Evolutionary conservation across 2,888 invertebrate species (phyloP).

Genomic region (Exephanes ischioxanthus): DNA sequence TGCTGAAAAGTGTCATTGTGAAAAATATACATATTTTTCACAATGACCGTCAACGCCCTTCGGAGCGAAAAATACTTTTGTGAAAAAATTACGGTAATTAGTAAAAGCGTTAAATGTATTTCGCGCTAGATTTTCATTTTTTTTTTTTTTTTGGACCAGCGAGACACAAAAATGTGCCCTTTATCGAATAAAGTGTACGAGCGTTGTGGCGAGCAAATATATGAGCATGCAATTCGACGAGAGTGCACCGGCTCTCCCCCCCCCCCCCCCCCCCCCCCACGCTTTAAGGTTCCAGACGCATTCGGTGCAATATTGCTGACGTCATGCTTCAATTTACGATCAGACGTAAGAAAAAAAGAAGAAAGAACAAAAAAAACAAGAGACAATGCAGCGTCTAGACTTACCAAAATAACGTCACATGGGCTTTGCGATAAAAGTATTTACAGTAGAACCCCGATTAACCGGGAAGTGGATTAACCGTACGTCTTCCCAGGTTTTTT

Average conservation of each 20-base stretch:
- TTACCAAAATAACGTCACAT: conserved; percentile 83
- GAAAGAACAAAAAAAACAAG: conserved; percentile 69
- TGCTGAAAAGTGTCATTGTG: too few species aligned
- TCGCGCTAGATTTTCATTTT: too few species aligned
- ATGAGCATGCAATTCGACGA: conserved; percentile 36
- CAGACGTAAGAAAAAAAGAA: conserved; percentile 63
- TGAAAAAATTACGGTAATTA: background rate
- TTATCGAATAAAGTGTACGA: background rate
- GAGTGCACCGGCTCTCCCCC: conserved; percentile 21
- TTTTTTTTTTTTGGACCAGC: too few species aligned
- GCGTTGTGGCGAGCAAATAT: conserved; percentile 9
- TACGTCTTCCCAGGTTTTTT: too few species aligned
- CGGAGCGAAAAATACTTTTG: too few species aligned
- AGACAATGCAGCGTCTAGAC: conserved; percentile 85
- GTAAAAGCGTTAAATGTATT: too few species aligned
- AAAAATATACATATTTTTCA: too few species aligned
- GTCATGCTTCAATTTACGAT: conserved; percentile 81
- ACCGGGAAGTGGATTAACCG: too few species aligned
- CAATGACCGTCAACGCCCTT: too few species aligned
- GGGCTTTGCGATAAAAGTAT: too few species aligned
- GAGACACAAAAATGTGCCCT: background rate
- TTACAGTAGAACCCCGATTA: too few species aligned
- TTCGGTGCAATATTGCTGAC: conserved; percentile 77
- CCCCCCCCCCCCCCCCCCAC: background rate
- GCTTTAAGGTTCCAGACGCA: conserved; percentile 29